Conservation (phyloP, 2,113 vertebrate species). For the Sisor rabdophorus region DNA sequence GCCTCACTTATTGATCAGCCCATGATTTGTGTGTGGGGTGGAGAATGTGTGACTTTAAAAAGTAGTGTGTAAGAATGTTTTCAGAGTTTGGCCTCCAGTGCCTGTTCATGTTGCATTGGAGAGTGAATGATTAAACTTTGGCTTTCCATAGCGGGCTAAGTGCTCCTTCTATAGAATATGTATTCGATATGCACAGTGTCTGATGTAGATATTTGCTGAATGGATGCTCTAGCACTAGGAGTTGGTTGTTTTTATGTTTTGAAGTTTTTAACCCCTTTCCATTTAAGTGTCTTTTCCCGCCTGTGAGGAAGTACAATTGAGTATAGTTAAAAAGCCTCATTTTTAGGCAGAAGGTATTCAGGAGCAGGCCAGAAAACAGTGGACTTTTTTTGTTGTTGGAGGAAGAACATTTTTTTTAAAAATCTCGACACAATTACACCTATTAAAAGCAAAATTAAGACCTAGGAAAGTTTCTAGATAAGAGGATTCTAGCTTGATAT, state of each 20-base stretch:
- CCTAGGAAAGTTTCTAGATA: conserved; percentile 46
- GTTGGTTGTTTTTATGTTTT: conserved; percentile 35
- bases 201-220: conserved; percentile 69
- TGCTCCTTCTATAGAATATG: conserved; percentile 56
- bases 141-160: conserved; percentile 43
- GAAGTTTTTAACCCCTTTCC: not conserved
- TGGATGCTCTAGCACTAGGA: conserved; percentile 61
- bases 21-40: conserved; percentile 50
- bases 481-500: conserved; percentile 54
- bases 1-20: conserved; percentile 57
- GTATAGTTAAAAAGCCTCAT: not conserved
- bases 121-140: conserved; percentile 38
- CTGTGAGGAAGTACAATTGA: conserved; percentile 15
- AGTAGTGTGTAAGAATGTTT: conserved; percentile 51
- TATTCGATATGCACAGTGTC: conserved; percentile 61
- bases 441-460: conserved; percentile 52
- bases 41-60: conserved; percentile 14
- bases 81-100: conserved; percentile 42
- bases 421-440: conserved; percentile 28
- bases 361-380: conserved; percentile 12
- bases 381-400: conserved; percentile 14
- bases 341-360: not conserved
- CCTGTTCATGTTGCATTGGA: conserved; percentile 37
- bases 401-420: conserved; percentile 39
- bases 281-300: not conserved